A percentile compares a stretch with the other conserved stretches of the same genome.
These are phyloP conservation scores for Cyanoramphus novaezelandiae DNA, from an alignment of 2,113 vertebrate species.

Conservation along the genomic window DNA sequence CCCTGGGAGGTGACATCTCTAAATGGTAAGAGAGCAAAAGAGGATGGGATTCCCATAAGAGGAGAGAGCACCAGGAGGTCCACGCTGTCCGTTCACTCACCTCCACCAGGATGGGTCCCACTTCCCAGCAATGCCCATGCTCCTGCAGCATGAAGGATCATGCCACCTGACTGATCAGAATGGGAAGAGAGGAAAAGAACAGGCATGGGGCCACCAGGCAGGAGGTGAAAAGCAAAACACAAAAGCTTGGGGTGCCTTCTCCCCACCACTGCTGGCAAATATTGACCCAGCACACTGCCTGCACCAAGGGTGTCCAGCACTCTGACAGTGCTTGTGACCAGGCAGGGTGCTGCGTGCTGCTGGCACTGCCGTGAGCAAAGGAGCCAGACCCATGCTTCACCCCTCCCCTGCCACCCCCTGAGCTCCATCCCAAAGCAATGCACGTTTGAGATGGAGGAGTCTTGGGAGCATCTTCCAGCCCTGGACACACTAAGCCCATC, in stretches of 20 bases:
- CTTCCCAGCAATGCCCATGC: accelerated
- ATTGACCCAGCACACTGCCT: background rate
- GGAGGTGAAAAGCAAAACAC: background rate
- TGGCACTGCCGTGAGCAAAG: background rate
- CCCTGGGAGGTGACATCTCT: background rate
- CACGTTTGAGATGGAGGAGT: background rate
- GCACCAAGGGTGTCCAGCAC: background rate
- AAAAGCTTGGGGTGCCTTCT: background rate
- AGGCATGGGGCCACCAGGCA: background rate
- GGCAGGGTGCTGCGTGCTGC: background rate
- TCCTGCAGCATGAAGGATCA: background rate
- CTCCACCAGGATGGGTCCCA: background rate
- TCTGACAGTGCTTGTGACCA: background rate
- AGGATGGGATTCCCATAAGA: background rate
- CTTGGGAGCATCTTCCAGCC: background rate
- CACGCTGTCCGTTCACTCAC: background rate
- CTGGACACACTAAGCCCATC: background rate
- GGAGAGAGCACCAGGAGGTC: background rate
- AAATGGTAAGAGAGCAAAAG: background rate
- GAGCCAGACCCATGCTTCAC: accelerated
- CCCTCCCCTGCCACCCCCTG: background rate
- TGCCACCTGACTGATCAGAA: background rate
- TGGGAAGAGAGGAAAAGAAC: background rate
- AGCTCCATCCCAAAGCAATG: background rate
- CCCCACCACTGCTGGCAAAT: background rate